These are phyloP conservation scores for Ophiothrix spiculata DNA, from an alignment of 35 echinoderm and acorn worm genomes.

Conservation along the genomic window DNA sequence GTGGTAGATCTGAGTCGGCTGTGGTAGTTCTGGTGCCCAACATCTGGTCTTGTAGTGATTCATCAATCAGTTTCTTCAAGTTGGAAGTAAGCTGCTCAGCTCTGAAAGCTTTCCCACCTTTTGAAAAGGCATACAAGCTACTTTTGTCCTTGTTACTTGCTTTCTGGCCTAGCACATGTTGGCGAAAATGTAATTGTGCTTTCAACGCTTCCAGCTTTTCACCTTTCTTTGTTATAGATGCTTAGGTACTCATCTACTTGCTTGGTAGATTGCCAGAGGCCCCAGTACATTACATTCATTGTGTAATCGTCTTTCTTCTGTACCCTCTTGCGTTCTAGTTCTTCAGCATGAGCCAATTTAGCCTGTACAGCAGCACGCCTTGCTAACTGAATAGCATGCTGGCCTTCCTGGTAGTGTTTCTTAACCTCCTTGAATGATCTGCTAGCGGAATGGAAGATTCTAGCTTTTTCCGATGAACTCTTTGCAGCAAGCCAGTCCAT, in stretches of 20 bases:
- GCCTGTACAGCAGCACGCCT: neutral
- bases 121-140: neutral
- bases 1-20: neutral
- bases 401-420: slow-evolving; percentile 16
- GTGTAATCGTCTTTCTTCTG: neutral
- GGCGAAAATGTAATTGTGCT: neutral
- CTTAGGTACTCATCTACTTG: neutral
- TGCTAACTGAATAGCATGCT: slow-evolving; percentile 15
- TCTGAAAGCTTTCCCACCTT: neutral
- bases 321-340: neutral
- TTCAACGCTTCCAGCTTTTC: neutral
- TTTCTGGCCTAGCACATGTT: neutral
- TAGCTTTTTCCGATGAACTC: neutral
- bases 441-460: neutral
- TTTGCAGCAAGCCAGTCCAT: slow-evolving; percentile 14
- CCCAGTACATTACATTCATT: slow-evolving; percentile 26
- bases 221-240: neutral
- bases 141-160: neutral
- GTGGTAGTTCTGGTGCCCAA: neutral
- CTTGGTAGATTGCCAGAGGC: slow-evolving; percentile 14
- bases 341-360: slow-evolving; percentile 18
- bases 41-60: neutral
- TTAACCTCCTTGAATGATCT: neutral
- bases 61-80: neutral
- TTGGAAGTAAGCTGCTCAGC: neutral